phyloP scores from a whole-genome alignment of 2,113 vertebrate genomes.

The Equus quagga region DNA sequence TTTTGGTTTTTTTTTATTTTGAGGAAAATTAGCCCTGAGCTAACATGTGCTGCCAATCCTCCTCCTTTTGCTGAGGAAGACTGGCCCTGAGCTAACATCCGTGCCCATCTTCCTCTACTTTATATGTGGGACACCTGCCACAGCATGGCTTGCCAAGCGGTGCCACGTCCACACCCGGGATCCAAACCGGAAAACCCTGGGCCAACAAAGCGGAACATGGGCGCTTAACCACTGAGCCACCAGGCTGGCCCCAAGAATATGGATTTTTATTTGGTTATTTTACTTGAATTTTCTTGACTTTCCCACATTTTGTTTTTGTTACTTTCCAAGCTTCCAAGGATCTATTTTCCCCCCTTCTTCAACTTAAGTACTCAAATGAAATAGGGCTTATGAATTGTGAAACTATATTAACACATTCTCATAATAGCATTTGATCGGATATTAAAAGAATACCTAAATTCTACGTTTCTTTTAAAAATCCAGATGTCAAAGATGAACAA shows the following conservation, averaged over 20 bases:
- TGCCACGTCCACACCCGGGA: too few species aligned
- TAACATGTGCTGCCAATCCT: too few species aligned
- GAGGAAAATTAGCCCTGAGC: too few species aligned
- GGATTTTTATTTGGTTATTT: not conserved
- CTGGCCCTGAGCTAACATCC: too few species aligned
- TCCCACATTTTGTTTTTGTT: not conserved
- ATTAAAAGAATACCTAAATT: not conserved
- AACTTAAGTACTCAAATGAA: not conserved
- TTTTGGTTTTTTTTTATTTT: too few species aligned
- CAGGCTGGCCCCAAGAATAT: not conserved
- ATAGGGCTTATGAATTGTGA: not conserved
- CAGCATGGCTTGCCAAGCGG: too few species aligned
- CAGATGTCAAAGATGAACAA: not conserved
- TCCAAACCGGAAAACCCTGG: too few species aligned
- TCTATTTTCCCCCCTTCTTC: not conserved
- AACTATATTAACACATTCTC: not conserved
- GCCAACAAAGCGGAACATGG: too few species aligned
- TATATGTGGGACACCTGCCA: too few species aligned
- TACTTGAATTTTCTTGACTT: not conserved
- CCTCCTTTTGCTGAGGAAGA: too few species aligned
- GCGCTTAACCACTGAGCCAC: too few species aligned
- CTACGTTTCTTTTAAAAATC: constrained; percentile 30
- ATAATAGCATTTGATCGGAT: not conserved
- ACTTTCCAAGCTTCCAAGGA: not conserved
- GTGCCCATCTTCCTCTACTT: too few species aligned